These are phyloP conservation scores for Gymnoscelis rufifasciata DNA, from an alignment of 2,888 invertebrate species.

Conservation along the genomic window DNA sequence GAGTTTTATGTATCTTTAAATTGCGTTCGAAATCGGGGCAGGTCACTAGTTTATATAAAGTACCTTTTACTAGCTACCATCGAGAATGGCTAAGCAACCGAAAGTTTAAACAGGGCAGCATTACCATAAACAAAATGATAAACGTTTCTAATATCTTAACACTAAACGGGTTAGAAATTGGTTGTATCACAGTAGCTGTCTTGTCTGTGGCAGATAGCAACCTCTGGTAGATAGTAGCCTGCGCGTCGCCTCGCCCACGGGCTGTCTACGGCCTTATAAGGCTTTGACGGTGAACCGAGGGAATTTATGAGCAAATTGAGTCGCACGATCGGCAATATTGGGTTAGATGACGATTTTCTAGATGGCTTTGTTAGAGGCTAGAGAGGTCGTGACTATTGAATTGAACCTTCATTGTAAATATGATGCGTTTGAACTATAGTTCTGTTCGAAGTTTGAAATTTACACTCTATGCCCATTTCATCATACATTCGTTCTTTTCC, in stretches of 20 bases:
- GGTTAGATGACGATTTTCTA: neutral
- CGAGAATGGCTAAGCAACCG: neutral
- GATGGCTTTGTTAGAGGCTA: too few relatives aligned
- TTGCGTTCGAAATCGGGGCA: too few relatives aligned
- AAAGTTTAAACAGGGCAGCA: neutral
- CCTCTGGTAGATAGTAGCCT: constrained; percentile 24
- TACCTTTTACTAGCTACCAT: too few relatives aligned
- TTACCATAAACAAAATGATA: constrained; percentile 11
- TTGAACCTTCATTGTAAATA: too few relatives aligned
- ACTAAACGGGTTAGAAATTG: constrained; percentile 21
- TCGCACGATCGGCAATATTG: constrained; percentile 10
- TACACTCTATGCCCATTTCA: too few relatives aligned
- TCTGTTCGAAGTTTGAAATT: too few relatives aligned
- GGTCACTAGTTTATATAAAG: too few relatives aligned
- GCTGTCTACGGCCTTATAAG: constrained; percentile 26
- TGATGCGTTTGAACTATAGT: too few relatives aligned
- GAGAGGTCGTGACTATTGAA: too few relatives aligned
- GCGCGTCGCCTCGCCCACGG: constrained; percentile 34
- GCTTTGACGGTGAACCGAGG: constrained; percentile 8
- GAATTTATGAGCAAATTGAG: constrained; percentile 21
- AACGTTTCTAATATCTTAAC: constrained; percentile 16
- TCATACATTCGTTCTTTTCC: too few relatives aligned
- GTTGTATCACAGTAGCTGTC: constrained; percentile 21
- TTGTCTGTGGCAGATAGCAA: constrained; percentile 20
- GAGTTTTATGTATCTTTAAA: too few relatives aligned